A percentile compares a stretch with the other conserved stretches of the same genome.
Evolutionary conservation across 1,140 invertebrate species (phyloP).

Genomic region (Drosophila persimilis): DNA sequence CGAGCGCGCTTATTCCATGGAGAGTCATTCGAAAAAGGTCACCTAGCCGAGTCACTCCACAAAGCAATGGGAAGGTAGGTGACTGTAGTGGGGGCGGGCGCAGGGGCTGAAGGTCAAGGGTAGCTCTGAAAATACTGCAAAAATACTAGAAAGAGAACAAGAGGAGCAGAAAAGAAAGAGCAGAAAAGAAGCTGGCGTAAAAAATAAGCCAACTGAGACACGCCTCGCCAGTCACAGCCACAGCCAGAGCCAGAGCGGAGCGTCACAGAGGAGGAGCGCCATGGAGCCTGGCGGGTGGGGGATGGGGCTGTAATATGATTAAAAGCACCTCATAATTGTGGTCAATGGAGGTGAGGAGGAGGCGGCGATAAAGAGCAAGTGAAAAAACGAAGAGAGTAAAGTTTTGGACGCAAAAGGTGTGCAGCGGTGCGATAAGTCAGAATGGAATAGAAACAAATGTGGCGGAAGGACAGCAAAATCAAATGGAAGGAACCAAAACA

Average conservation of each 20-base stretch:
- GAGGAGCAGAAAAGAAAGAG: too few species aligned
- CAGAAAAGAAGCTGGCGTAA: conserved; percentile 24
- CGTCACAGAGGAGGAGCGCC: not conserved
- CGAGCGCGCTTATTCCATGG: conserved; percentile 62
- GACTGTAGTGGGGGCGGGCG: not conserved
- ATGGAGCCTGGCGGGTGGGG: too few species aligned
- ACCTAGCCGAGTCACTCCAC: conserved; percentile 43
- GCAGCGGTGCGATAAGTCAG: conserved; percentile 59
- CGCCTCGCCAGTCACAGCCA: conserved; percentile 54
- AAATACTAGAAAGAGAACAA: conserved; percentile 14
- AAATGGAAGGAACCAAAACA: too few species aligned
- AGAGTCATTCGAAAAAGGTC: conserved; percentile 78
- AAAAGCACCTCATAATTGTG: conserved; percentile 78
- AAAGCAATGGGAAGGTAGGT: too few species aligned
- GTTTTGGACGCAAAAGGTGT: conserved; percentile 34
- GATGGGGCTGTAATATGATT: conserved; percentile 67
- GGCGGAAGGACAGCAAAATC: not conserved
- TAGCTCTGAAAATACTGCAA: conserved; percentile 51
- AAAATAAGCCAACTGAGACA: conserved; percentile 59
- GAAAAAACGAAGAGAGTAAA: not conserved
- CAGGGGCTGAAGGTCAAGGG: conserved; percentile 70
- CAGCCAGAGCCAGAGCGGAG: not conserved
- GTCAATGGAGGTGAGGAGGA: conserved; percentile 35
- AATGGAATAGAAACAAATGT: conserved; percentile 5
- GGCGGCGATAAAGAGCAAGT: not conserved